Conservation (phyloP, 2,113 vertebrate genomes). For the Phyllopteryx taeniolatus region DNA sequence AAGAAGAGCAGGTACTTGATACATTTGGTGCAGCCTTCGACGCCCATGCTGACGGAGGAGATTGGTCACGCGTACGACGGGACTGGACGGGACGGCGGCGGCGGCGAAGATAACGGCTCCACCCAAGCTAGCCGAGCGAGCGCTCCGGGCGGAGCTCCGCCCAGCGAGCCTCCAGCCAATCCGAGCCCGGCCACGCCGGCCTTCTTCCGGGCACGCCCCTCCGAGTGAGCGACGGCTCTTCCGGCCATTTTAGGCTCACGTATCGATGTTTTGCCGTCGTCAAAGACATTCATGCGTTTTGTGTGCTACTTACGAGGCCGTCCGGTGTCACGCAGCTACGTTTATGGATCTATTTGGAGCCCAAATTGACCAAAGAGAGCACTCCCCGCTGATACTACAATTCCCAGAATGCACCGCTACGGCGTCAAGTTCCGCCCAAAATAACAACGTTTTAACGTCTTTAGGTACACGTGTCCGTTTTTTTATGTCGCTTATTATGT, state of each 20-base stretch:
- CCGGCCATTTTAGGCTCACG: background rate
- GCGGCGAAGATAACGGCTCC: background rate
- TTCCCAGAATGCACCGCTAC: background rate
- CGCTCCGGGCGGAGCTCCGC: background rate
- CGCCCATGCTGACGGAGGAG: constrained; percentile 75
- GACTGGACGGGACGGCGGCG: constrained; percentile 1
- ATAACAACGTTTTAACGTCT: no score
- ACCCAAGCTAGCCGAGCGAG: constrained; percentile 48
- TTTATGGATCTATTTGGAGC: background rate
- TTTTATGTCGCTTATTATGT: no score
- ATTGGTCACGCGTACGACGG: background rate
- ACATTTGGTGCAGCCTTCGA: constrained; percentile 93
- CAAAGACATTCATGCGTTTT: background rate
- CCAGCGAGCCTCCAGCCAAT: background rate
- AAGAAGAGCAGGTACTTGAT: constrained; percentile 96
- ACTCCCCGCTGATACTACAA: background rate
- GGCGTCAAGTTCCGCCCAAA: no score
- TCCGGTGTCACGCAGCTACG: background rate
- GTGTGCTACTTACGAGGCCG: background rate
- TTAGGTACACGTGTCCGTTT: no score
- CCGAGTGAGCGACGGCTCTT: background rate
- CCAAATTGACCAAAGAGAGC: background rate
- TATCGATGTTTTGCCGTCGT: background rate
- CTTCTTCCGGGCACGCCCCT: background rate
- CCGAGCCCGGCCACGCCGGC: background rate